A percentile compares a stretch with the other conserved stretches of the same genome.
These are phyloP conservation scores for Sebastes cheni DNA, from an alignment of 2,797 vertebrate genomes.

Conservation along the genomic window DNA sequence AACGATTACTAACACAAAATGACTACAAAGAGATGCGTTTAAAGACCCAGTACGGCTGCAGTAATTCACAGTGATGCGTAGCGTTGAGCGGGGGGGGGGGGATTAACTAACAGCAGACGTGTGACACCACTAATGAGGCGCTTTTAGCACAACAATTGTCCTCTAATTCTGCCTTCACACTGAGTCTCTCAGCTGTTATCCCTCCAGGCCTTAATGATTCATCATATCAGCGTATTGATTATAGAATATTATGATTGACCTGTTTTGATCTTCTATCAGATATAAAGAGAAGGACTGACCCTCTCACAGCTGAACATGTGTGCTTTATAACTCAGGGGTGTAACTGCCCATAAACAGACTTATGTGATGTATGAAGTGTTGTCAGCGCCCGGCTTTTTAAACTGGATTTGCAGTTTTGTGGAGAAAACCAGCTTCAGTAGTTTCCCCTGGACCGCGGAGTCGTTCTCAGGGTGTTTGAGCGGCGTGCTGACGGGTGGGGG, in stretches of 20 bases:
- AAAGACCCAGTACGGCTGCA: background rate
- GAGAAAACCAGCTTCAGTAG: background rate
- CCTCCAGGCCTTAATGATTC: background rate
- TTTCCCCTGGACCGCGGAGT: background rate
- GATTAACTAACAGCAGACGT: slow-evolving; percentile 18
- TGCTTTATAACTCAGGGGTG: too few species aligned
- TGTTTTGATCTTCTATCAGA: background rate
- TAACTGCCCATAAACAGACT: too few species aligned
- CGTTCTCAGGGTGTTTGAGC: background rate
- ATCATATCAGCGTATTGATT: background rate
- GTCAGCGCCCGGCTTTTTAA: background rate
- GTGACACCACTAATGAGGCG: slow-evolving; percentile 19
- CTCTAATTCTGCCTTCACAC: slow-evolving; percentile 1
- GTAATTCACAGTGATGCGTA: slow-evolving; percentile 4
- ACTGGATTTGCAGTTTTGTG: background rate
- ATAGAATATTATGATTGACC: background rate
- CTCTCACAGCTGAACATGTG: too few species aligned
- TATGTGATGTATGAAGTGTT: background rate
- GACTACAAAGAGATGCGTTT: background rate
- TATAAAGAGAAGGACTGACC: background rate
- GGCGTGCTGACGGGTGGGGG: slow-evolving; percentile 41
- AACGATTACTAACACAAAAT: too few species aligned
- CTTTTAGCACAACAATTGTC: slow-evolving; percentile 35
- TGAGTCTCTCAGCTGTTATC: background rate
- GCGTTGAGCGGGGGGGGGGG: background rate